Evolutionary conservation across 2,888 invertebrate species (phyloP), one percentile per base, ranked within the genome.

Genomic region (Laothoe populi): DNA sequence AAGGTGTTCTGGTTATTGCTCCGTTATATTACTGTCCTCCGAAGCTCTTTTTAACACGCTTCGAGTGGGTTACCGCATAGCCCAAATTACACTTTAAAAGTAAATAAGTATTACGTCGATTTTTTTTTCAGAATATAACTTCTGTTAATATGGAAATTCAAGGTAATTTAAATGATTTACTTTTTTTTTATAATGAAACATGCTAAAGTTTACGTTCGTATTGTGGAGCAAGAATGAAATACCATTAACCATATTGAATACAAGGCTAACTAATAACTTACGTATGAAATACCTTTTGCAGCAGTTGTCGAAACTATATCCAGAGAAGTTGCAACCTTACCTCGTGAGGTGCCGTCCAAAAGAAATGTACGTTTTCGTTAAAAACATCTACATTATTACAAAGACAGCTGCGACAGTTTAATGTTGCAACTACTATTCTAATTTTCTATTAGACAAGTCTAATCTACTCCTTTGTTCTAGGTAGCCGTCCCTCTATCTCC

Each of bases 131-230:
- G 85, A 72, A 64, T 40, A 63, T 70, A 38, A 78, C 77, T 62
- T 78, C 76, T 19, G 81, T 83, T 38, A 77, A 86, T 69, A 83
- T 79, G 70, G 83, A 86, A 69, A 83, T 82, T 44, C 88, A 87
- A 86, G 87, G 88, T 88, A 76, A 70, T 44, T 45, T n/a, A n/a
- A n/a, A n/a, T n/a, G n/a, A n/a, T n/a, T n/a, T n/a, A n/a, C n/a
- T n/a, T n/a, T n/a, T n/a, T n/a, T n/a, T n/a, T n/a, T n/a, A n/a
- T n/a, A n/a, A n/a, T n/a, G n/a, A n/a, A n/a, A n/a, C n/a, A n/a
- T n/a, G n/a, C n/a, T n/a, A n/a, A n/a, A n/a, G n/a, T n/a, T n/a
- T n/a, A n/a, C n/a, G n/a, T n/a, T n/a, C n/a, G n/a, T n/a, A n/a
- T n/a, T n/a, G n/a, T n/a, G n/a, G n/a, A n/a, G n/a, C 2, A 26